Percentiles rank a stretch among this genome's conserved stretches.
phyloP scores from a whole-genome alignment of 2,797 vertebrate genomes.

The Lacerta agilis region DNA sequence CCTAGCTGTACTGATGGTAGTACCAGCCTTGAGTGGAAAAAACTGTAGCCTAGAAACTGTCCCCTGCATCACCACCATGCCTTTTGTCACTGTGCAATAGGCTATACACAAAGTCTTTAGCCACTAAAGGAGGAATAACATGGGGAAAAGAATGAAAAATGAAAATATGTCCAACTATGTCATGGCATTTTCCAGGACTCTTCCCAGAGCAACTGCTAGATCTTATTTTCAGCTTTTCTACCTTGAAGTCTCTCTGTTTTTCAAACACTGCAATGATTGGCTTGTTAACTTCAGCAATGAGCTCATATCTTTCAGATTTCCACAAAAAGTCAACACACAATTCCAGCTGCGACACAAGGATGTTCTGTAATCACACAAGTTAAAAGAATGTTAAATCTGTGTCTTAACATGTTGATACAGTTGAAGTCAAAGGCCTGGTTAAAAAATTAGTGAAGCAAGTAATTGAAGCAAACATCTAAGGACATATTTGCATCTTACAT shows the following conservation, averaged over 20 bases:
- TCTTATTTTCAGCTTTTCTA: conserved; percentile 59
- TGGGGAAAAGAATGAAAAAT: neutral
- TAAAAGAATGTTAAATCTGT: conserved; percentile 31
- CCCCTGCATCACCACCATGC: neutral
- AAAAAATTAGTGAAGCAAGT: neutral
- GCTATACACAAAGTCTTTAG: neutral
- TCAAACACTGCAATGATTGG: conserved; percentile 97
- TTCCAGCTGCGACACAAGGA: conserved; percentile 95
- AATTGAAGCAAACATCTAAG: neutral
- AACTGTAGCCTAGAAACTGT: neutral
- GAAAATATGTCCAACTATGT: neutral
- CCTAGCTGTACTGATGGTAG: too few species aligned
- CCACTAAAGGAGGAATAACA: neutral
- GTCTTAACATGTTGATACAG: conserved; percentile 15
- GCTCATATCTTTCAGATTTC: conserved; percentile 96
- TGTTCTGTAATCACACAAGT: conserved; percentile 80
- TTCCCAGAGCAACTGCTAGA: neutral
- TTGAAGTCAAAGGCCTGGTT: neutral
- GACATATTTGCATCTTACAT: neutral
- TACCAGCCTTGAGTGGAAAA: too few species aligned
- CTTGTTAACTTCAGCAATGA: conserved; percentile 97
- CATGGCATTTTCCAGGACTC: neutral
- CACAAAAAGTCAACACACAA: conserved; percentile 96
- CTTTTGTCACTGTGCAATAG: neutral
- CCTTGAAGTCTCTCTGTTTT: conserved; percentile 97